Percentiles rank a stretch among this genome's conserved stretches.
Evolutionary conservation across 30 jellyfish, hydroid and myxozoan species (phyloP).

Genomic region (Pseudorhiza aurosa): DNA sequence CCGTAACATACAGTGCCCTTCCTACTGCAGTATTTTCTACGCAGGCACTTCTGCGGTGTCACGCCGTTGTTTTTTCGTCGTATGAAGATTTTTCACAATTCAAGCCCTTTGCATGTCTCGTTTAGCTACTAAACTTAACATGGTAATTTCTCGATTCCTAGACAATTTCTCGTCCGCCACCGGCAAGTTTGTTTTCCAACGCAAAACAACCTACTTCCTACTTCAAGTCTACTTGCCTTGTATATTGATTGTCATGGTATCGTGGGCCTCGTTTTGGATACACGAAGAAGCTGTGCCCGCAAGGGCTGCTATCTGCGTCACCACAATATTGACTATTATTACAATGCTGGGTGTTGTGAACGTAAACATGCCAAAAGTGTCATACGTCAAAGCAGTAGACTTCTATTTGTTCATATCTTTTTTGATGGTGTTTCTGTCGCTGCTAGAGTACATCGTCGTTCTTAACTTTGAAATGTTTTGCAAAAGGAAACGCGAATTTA

Average conservation of each 20-base stretch:
- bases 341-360: slow-evolving; percentile 96
- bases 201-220: slow-evolving; percentile 76
- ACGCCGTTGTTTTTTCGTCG: too few relatives aligned
- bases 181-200: slow-evolving; percentile 70
- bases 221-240: slow-evolving; percentile 86
- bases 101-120: too few relatives aligned
- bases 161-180: slow-evolving; percentile 89
- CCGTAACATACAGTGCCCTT: too few relatives aligned
- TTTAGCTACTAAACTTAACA: too few relatives aligned
- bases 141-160: too few relatives aligned
- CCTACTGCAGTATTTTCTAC: too few relatives aligned
- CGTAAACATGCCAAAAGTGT: slow-evolving; percentile 94
- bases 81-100: too few relatives aligned
- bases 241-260: slow-evolving; percentile 86
- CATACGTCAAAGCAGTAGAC: slow-evolving; percentile 90
- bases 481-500: slow-evolving; percentile 21
- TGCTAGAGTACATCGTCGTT: slow-evolving; percentile 84
- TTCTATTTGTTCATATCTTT: slow-evolving; percentile 78
- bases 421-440: slow-evolving; percentile 77
- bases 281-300: slow-evolving; percentile 97
- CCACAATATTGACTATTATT: slow-evolving; percentile 85
- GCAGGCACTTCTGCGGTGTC: too few relatives aligned
- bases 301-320: slow-evolving; percentile 86
- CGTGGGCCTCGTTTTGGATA: slow-evolving; percentile 96
- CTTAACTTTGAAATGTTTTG: slow-evolving; percentile 65